Conservation (phyloP, 2,113 vertebrate genomes). For the Guaruba guarouba region DNA sequence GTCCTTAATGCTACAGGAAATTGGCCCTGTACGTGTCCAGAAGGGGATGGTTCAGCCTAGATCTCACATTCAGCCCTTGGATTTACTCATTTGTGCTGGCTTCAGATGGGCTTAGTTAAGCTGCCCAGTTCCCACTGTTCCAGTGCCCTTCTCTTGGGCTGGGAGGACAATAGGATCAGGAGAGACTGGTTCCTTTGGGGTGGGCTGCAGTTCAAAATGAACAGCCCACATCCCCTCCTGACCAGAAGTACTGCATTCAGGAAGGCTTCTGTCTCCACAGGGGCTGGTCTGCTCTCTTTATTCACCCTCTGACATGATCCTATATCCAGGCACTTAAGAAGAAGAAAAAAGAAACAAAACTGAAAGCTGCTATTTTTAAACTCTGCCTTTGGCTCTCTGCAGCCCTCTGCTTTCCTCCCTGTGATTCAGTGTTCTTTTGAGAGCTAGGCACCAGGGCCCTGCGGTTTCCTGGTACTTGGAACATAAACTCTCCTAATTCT, state of each 20-base stretch:
- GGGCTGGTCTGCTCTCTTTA: constrained; percentile 21
- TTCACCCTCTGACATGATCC: constrained; percentile 21
- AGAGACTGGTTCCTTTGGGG: background rate
- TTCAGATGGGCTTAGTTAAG: background rate
- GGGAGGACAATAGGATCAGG: background rate
- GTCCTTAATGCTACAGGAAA: background rate
- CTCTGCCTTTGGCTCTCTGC: constrained; percentile 16
- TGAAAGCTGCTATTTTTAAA: constrained; percentile 68
- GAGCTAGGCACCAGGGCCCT: constrained; percentile 28
- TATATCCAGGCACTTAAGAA: constrained; percentile 43
- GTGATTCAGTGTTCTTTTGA: constrained; percentile 58
- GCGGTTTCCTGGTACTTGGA: constrained; percentile 52
- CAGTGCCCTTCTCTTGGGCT: background rate
- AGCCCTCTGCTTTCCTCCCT: background rate
- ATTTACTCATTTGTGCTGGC: background rate
- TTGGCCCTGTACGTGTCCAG: accelerated
- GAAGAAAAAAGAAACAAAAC: constrained; percentile 57
- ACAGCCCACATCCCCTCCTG: background rate
- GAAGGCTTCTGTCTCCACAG: background rate
- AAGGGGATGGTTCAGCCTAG: background rate
- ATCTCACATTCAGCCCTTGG: background rate
- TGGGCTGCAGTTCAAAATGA: background rate
- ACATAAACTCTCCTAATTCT: constrained; percentile 54
- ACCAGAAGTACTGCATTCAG: background rate
- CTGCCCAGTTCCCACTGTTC: background rate